Evolutionary conservation across 2,888 invertebrate species (phyloP), one percentile per base, ranked within the genome.

Genomic region (Cybosia mesomella): DNA sequence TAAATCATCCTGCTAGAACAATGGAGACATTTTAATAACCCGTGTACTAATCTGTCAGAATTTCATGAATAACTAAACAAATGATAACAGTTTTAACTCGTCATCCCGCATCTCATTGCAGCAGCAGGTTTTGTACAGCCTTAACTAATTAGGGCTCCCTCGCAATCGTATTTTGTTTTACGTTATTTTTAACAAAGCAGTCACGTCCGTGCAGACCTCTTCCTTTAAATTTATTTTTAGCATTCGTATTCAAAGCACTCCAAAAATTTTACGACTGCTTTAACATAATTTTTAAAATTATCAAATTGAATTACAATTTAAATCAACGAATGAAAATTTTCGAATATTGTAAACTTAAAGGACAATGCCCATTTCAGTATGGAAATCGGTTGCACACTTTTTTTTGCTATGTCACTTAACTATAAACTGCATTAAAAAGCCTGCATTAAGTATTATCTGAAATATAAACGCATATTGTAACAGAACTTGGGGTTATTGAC

Each of bases 71-170:
- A 75, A 67, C 75, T 76, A 69, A 78, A 77, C 72, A 77, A 77
- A 80, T 81, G 77, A 79, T 77, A 79, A 83, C 80, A 80, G 80
- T 80, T 84, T 74, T 67, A 80, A 81, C 63, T 78, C 74, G 72
- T 76, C 72, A 76, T 66, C 70, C 73, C 65, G 64, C 66, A 70
- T 79, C 77, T 76, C 74, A 79, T 75, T 74, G 73, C 80, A 74
- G 67, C 70, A 69, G 68, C 72, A 70, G 81, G 68, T 75, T 80
- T 74, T 70, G 76, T 74, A 75, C 75, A 76, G 76, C 76, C 74
- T 80, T 77, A 76, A 85, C 87, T 89, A 88, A 89, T 89, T 87
- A 87, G 83, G 67, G 74, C 77, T 79, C 74, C 73, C 81, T 78
- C 81, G 82, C 79, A 83, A 84, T 85, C 75, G 77, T 80, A 81